These are phyloP conservation scores for Sebastes vulpes DNA, from an alignment of 2,797 vertebrate genomes.

Conservation along the genomic window DNA sequence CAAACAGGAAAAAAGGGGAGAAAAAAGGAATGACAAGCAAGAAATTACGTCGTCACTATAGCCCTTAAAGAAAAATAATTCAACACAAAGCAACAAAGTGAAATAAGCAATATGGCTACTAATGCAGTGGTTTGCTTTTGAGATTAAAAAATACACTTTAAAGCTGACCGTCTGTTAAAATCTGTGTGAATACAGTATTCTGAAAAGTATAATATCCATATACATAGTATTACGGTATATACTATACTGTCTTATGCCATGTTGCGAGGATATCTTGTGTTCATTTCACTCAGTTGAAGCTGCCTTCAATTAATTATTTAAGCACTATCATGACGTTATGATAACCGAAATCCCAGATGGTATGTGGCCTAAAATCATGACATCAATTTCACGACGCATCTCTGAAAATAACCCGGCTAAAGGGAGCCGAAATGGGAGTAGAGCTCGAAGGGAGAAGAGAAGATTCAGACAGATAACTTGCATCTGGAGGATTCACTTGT, in stretches of 20 bases:
- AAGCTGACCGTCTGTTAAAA: background rate
- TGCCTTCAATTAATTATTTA: background rate
- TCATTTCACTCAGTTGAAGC: background rate
- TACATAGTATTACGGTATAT: background rate
- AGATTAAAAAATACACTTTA: background rate
- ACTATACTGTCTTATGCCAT: background rate
- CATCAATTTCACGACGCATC: background rate
- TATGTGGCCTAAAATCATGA: background rate
- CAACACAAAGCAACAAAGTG: no score
- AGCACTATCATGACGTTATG: background rate
- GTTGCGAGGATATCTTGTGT: background rate
- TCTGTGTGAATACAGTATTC: background rate
- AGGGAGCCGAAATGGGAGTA: background rate
- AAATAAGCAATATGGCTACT: no score
- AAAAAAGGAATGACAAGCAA: background rate
- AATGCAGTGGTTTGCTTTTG: background rate
- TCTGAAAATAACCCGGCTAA: constrained; percentile 5
- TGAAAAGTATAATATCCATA: background rate
- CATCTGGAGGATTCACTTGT: background rate
- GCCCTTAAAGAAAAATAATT: no score
- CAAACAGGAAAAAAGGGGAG: background rate
- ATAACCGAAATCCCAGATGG: background rate
- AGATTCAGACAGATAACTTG: constrained; percentile 10
- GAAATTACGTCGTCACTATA: rapidly evolving
- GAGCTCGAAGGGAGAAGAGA: background rate